Conservation (phyloP, 2,888 invertebrate genomes). For the Ophion slaviceki region DNA sequence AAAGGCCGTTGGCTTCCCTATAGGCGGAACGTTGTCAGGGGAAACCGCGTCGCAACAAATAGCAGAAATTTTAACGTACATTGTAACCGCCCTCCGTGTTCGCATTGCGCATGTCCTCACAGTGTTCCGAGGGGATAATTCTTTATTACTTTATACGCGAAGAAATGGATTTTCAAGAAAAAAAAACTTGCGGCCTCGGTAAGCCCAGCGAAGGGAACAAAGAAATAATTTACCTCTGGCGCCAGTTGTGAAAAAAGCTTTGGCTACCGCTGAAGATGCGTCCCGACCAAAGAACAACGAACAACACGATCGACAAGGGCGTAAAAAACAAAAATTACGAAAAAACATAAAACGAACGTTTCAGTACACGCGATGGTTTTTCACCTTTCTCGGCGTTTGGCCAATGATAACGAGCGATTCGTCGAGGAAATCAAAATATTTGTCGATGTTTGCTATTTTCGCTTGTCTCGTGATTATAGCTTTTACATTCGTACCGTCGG, state of each 20-base stretch:
- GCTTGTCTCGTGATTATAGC: constrained; percentile 24
- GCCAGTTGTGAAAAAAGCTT: not conserved
- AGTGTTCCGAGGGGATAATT: too few relatives aligned
- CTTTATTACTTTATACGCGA: too few relatives aligned
- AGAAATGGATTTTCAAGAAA: too few relatives aligned
- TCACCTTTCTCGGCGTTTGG: constrained; percentile 54
- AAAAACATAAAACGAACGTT: constrained; percentile 41
- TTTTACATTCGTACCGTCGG: constrained; percentile 27
- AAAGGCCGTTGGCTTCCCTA: not conserved
- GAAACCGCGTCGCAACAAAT: not conserved
- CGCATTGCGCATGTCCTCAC: too few relatives aligned
- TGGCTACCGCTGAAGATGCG: constrained; percentile 19
- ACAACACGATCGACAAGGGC: not conserved
- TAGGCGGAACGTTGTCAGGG: not conserved
- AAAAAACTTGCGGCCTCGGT: not conserved
- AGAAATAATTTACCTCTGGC: not conserved
- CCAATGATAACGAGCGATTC: constrained; percentile 33
- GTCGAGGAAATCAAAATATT: constrained; percentile 20
- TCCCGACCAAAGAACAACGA: not conserved
- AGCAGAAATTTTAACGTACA: not conserved
- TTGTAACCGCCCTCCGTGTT: not conserved
- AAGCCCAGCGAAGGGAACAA: not conserved
- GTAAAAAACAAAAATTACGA: constrained; percentile 41
- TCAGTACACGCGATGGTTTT: constrained; percentile 44
- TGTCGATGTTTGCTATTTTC: constrained; percentile 18